Base-by-base conservation (phyloP, 1,140 invertebrate species). In the Heliconius congener region DNA sequence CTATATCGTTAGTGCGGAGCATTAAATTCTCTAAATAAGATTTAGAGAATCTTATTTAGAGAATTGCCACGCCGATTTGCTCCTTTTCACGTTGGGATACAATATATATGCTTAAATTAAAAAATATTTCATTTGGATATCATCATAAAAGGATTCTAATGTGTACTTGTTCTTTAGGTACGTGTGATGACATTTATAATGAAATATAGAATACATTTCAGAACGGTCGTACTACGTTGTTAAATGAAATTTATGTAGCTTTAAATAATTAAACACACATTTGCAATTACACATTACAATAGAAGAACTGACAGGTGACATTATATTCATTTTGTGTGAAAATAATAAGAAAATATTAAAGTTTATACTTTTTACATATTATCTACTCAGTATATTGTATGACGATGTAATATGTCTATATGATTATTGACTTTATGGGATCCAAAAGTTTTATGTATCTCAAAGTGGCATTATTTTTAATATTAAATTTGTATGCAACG, bases 111-210 rank as follows among this genome's bases (percentile, higher is more conserved):
- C 16, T 34, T 34, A 46, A 50, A 42, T 46, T 13, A 1, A 76
- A 19, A 34, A 70, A 16, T 18, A 75, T 23, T 66, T 9, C n/a
- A 42, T 39, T 75, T 75, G 23, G 74, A 60, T 74, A 74, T 19
- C 34, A 23, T 30, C 55, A 39, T 75, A 60, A 75, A 57, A 75
- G 55, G 74, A 66, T 75, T 75, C 34, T 66, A 55, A 74, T 74
- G 73, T 34, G 6, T 37, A 11, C 37, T 60, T 66, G 30, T 50
- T 39, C 52, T 60, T n/a, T 57, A 39, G 37, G 55, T 42, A 42
- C 37, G 19, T 75, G 19, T 60, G 9, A 39, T 27, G 52, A 42
- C 46, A 75, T 39, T 8, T 75, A 75, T 11, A 66, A 66, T 66
- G 19, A 66, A 27, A 66, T 27, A 27, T 66, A 2, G 6, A 23